A percentile compares a stretch with the other conserved stretches of the same genome.
Conservation (phyloP, 2,888 invertebrate species). For the Sarcophaga carnaria region DNA sequence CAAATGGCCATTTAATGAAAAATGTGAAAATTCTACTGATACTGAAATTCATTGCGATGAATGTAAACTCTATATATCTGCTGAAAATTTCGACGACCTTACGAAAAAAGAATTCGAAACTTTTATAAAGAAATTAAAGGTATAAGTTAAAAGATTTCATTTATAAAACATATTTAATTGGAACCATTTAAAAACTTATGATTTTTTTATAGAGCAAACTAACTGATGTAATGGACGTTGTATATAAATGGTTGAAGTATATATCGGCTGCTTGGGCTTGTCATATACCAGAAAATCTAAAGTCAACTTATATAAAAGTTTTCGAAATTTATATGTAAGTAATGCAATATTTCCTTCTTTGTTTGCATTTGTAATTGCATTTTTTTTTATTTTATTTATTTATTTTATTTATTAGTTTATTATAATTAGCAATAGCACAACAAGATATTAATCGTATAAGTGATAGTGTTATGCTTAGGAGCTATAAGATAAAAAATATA, state of each 20-base stretch:
- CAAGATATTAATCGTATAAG: too few species aligned
- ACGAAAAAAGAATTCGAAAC: background rate
- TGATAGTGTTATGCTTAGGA: too few species aligned
- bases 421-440: too few species aligned
- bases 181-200: background rate
- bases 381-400: too few species aligned
- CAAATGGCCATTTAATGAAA: background rate
- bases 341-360: background rate
- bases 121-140: background rate
- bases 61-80: background rate
- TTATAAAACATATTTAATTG: background rate
- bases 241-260: background rate
- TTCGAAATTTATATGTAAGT: background rate
- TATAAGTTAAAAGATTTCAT: background rate
- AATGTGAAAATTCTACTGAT: background rate
- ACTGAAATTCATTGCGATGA: background rate
- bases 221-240: background rate
- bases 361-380: too few species aligned
- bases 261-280: background rate
- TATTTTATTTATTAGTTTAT: too few species aligned
- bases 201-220: background rate
- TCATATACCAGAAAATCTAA: background rate
- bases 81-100: background rate
- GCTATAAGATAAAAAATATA: too few species aligned
- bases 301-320: background rate